Evolutionary conservation across 1,140 invertebrate species (phyloP).

Genomic region (Stegodyphus mimosarum): DNA sequence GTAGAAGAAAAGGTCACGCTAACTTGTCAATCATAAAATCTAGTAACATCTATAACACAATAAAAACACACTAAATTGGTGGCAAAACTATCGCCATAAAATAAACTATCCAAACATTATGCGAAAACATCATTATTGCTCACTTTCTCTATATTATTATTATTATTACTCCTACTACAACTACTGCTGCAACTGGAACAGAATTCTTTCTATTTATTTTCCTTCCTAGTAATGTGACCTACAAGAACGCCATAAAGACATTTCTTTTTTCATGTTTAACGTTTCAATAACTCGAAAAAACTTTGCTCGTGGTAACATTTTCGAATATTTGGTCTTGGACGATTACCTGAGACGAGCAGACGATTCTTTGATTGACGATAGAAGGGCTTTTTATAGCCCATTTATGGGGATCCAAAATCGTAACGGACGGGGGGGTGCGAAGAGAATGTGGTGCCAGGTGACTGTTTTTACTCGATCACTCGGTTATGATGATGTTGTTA

Average conservation of each 20-base stretch:
- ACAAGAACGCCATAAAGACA: conserved; percentile 22
- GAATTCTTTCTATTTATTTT: neutral
- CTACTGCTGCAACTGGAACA: neutral
- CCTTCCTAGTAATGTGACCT: neutral
- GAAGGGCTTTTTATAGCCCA: conserved; percentile 18
- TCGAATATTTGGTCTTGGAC: conserved; percentile 26
- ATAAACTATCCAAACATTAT: conserved; percentile 29
- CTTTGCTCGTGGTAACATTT: conserved; percentile 15
- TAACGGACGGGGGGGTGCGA: neutral
- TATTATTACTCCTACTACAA: conserved; percentile 14
- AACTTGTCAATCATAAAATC: neutral
- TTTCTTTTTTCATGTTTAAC: conserved; percentile 11
- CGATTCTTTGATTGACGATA: conserved; percentile 38
- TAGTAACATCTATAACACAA: neutral
- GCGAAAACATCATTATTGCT: conserved; percentile 48
- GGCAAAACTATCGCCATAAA: conserved; percentile 39
- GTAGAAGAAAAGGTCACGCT: too few relatives aligned
- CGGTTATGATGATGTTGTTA: too few relatives aligned
- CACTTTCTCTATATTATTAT: conserved; percentile 32
- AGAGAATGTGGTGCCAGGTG: neutral
- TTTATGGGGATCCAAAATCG: neutral
- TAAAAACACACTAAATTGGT: neutral
- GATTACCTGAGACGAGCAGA: conserved; percentile 24
- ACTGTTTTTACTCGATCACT: too few relatives aligned
- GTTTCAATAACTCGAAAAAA: conserved; percentile 35